A percentile compares a stretch with the other conserved stretches of the same genome.
Conservation (phyloP, 1,140 invertebrate genomes). For the Paraescarpia echinospica region DNA sequence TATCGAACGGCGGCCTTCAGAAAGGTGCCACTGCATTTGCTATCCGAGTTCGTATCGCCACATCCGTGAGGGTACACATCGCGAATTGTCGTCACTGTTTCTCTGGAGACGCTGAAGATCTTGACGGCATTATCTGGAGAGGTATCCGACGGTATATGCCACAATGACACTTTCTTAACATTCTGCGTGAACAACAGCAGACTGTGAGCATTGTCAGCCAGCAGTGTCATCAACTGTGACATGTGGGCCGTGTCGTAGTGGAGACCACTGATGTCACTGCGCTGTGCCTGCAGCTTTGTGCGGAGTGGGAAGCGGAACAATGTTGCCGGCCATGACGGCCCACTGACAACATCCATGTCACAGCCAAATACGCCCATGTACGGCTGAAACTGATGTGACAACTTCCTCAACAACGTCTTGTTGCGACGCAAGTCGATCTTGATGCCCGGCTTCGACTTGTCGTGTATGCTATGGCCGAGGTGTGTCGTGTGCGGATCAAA, state of each 20-base stretch:
- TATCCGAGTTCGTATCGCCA: background rate
- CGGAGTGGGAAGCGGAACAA: slow-evolving; percentile 34
- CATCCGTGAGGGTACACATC: slow-evolving; percentile 8
- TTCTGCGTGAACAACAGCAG: slow-evolving; percentile 27
- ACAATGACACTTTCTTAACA: slow-evolving; percentile 28
- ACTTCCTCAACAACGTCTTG: background rate
- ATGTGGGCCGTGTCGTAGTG: slow-evolving; percentile 22
- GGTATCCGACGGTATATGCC: slow-evolving; percentile 7
- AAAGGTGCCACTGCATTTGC: background rate
- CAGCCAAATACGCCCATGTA: slow-evolving; percentile 1
- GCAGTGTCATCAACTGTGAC: slow-evolving; percentile 19
- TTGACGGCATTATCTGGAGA: slow-evolving; percentile 1
- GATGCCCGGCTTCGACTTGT: slow-evolving; percentile 22
- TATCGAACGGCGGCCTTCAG: no score
- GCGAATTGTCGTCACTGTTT: slow-evolving; percentile 15
- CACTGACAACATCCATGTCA: background rate
- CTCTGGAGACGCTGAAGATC: background rate
- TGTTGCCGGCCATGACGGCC: slow-evolving; percentile 19
- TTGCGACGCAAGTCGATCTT: slow-evolving; percentile 22
- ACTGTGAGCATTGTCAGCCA: slow-evolving; percentile 26
- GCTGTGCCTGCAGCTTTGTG: slow-evolving; percentile 21
- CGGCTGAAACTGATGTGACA: background rate
- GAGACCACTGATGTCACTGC: slow-evolving; percentile 11
- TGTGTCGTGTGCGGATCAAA: slow-evolving; percentile 41
- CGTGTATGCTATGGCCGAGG: slow-evolving; percentile 27